Conservation (phyloP, 2,797 vertebrate species). For the Nyctibius grandis region DNA sequence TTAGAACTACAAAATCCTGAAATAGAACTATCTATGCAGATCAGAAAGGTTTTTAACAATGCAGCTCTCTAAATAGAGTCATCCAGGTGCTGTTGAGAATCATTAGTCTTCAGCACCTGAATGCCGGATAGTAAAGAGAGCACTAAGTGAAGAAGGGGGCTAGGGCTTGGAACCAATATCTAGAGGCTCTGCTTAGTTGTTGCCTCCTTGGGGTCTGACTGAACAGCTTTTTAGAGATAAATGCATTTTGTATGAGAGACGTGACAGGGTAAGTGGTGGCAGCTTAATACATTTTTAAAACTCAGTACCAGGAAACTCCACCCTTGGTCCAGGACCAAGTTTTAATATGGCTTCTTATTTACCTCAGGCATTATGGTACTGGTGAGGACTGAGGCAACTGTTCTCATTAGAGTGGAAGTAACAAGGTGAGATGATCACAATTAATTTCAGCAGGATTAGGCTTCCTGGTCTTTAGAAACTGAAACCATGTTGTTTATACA, state of each 20-base stretch:
- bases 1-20: neutral
- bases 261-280: neutral
- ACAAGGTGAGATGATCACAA: neutral
- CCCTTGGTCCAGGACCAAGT: neutral
- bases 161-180: neutral
- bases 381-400: neutral
- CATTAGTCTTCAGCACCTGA: neutral
- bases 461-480: neutral
- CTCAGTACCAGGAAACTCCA: neutral
- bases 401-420: constrained; percentile 2
- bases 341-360: neutral
- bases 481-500: constrained; percentile 33
- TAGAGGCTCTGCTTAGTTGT: neutral
- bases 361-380: neutral
- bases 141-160: neutral
- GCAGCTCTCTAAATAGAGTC: neutral
- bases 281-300: neutral
- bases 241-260: neutral
- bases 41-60: neutral
- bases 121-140: neutral
- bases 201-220: neutral
- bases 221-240: neutral
- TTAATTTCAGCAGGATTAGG: neutral
- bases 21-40: neutral
- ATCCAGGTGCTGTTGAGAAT: neutral